These are phyloP conservation scores for Puffinus mauretanicus DNA, from an alignment of 2,113 vertebrate genomes.

Conservation along the genomic window DNA sequence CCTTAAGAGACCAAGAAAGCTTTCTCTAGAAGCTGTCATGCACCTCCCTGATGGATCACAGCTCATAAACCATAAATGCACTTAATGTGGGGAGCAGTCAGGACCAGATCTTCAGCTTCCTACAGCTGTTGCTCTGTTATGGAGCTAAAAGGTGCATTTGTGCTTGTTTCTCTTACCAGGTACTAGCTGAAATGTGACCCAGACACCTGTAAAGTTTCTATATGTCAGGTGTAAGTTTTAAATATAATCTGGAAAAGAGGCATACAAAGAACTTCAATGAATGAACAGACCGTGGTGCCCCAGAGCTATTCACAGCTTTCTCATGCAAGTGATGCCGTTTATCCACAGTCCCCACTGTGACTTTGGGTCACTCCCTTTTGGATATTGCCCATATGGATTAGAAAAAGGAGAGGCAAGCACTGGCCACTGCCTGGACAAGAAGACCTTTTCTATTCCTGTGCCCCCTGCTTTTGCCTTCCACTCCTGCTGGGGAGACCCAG, in stretches of 20 bases:
- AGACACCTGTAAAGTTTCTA: neutral
- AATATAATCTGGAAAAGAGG: neutral
- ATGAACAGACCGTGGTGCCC: neutral
- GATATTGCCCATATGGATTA: neutral
- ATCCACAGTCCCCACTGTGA: neutral
- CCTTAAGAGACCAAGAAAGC: slow-evolving; percentile 37
- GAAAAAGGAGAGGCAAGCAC: neutral
- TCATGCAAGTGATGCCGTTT: neutral
- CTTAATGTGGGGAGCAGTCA: neutral
- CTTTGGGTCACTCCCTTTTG: neutral
- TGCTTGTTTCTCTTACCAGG: neutral
- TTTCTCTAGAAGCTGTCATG: slow-evolving; percentile 37
- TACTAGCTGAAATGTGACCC: neutral
- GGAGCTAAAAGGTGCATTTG: neutral
- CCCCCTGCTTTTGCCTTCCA: neutral
- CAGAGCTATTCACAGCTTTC: neutral
- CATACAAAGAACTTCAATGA: neutral
- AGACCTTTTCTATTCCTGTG: neutral
- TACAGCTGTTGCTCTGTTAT: neutral
- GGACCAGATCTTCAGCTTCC: neutral
- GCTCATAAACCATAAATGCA: slow-evolving; percentile 43
- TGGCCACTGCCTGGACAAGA: neutral
- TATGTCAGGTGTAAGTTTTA: neutral
- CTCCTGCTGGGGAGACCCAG: neutral
- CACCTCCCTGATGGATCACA: slow-evolving; percentile 41